Conservation (phyloP, 1,140 invertebrate genomes). For the Brachionus rotundiformis region DNA sequence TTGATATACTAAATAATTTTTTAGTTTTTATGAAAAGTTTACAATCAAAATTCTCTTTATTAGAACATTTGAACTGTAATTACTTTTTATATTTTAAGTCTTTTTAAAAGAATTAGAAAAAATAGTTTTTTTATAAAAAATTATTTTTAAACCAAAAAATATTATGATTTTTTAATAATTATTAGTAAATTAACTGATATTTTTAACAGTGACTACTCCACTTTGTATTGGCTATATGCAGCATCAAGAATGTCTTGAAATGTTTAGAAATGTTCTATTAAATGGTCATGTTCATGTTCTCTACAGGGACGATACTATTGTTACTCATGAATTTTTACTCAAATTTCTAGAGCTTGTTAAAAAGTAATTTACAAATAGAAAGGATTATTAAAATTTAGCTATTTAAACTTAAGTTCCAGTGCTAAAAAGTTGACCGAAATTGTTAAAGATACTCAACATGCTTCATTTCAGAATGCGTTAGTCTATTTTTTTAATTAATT, state of each 20-base stretch:
- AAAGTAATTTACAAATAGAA: too few species aligned
- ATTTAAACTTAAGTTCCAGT: conserved; percentile 2
- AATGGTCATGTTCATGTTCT: conserved; percentile 89
- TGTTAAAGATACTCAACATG: conserved; percentile 21
- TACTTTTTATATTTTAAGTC: too few species aligned
- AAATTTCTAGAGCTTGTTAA: conserved; percentile 91
- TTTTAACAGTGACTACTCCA: not conserved
- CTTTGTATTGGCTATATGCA: conserved; percentile 49
- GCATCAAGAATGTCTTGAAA: conserved; percentile 67
- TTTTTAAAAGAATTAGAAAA: too few species aligned
- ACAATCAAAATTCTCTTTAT: too few species aligned
- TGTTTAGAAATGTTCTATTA: conserved; percentile 87
- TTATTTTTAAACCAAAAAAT: too few species aligned
- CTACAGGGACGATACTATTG: conserved; percentile 94
- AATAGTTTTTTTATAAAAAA: too few species aligned
- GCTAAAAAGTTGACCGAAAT: conserved; percentile 43
- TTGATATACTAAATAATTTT: too few species aligned
- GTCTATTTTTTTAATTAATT: not conserved
- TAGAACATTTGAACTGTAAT: too few species aligned
- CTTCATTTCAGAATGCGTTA: conserved; percentile 46
- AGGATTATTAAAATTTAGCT: too few species aligned
- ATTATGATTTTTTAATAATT: too few species aligned
- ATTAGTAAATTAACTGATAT: not conserved
- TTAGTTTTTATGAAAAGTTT: too few species aligned
- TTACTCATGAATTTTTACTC: conserved; percentile 90